Conservation (phyloP, 2,113 vertebrate genomes). For the Pimephales promelas region DNA sequence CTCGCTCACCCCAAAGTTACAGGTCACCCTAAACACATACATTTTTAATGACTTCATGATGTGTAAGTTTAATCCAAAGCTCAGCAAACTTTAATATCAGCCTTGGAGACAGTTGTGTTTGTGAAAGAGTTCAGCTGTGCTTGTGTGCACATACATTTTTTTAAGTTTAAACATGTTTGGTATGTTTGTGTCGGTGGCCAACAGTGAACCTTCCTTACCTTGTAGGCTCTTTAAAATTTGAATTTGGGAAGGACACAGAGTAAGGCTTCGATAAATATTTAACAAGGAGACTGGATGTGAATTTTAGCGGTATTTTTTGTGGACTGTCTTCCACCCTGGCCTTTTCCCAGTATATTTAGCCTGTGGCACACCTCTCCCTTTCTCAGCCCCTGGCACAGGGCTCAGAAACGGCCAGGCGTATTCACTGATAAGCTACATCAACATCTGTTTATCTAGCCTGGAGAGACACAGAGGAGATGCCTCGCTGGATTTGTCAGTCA, state of each 20-base stretch:
- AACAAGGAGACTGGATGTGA: not conserved
- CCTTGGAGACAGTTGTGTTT: slow-evolving; percentile 7
- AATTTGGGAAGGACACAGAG: not conserved
- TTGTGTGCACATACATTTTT: slow-evolving; percentile 19
- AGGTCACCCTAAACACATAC: slow-evolving; percentile 13
- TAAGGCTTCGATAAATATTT: slow-evolving; percentile 12
- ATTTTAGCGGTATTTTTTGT: slow-evolving; percentile 14
- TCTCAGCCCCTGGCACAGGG: not conserved
- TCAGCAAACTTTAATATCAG: not conserved
- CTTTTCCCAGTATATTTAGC: slow-evolving; percentile 35
- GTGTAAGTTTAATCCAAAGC: not conserved
- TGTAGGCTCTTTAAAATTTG: not conserved
- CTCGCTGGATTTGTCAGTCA: slow-evolving; percentile 31
- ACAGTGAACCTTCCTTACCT: not conserved
- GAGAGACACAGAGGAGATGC: slow-evolving; percentile 32
- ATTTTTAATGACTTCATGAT: slow-evolving; percentile 5
- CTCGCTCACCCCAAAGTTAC: not conserved
- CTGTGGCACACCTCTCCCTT: slow-evolving; percentile 7
- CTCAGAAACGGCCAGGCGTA: not conserved
- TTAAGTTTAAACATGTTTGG: not conserved
- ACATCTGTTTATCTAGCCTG: slow-evolving; percentile 39
- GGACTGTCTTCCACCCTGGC: slow-evolving; percentile 1
- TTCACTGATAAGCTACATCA: slow-evolving; percentile 40
- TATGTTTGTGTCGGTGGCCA: not conserved
- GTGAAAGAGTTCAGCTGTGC: not conserved